phyloP scores from a whole-genome alignment of 1,140 invertebrate genomes.

The Meloidogyne hapla region DNA sequence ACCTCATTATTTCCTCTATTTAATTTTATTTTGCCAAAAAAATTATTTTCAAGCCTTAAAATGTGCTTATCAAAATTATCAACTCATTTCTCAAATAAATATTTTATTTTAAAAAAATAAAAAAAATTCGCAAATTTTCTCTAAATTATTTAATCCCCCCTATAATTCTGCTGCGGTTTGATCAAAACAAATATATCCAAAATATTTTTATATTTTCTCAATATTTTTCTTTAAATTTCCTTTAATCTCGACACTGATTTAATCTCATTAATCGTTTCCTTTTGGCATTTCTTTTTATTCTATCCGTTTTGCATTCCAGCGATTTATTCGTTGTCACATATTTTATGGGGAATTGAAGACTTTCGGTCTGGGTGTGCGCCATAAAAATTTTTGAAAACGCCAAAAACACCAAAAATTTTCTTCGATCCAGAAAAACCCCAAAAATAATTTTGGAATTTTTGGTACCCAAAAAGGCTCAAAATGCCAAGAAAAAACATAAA shows the following conservation, averaged over 20 bases:
- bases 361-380: not conserved
- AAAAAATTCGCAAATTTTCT: too few species aligned
- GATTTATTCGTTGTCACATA: not conserved
- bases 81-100: too few species aligned
- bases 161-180: too few species aligned
- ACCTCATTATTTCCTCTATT: too few species aligned
- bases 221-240: not conserved
- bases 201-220: not conserved
- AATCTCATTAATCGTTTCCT: conserved; percentile 5
- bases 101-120: too few species aligned
- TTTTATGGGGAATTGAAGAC: not conserved
- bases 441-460: not conserved
- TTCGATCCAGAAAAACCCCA: too few species aligned
- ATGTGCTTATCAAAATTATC: too few species aligned
- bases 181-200: not conserved
- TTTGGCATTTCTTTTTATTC: not conserved
- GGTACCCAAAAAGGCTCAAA: not conserved
- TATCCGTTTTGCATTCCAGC: conserved; percentile 5
- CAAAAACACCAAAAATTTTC: too few species aligned
- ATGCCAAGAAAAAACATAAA: too few species aligned
- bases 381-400: not conserved
- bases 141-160: too few species aligned
- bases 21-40: too few species aligned
- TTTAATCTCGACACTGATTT: not conserved
- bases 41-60: too few species aligned